Conservation (phyloP, 2,113 vertebrate species). For the Dasyprocta punctata region DNA sequence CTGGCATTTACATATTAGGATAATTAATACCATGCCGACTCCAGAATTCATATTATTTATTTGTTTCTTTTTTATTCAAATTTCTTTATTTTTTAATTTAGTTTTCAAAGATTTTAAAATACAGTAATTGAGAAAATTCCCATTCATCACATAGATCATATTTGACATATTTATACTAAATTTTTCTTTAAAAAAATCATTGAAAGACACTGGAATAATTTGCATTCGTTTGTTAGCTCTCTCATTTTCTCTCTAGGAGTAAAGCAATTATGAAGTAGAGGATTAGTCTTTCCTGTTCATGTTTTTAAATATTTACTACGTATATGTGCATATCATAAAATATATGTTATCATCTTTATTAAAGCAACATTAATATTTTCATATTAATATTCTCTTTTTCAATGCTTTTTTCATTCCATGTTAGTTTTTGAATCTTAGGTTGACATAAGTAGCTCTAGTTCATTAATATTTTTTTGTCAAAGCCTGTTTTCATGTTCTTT, state of each 20-base stretch:
- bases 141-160: neutral
- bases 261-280: neutral
- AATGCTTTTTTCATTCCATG: neutral
- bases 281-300: neutral
- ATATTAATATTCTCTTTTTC: neutral
- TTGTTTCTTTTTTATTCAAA: neutral
- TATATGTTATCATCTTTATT: neutral
- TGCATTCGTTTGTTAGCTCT: neutral
- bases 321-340: neutral
- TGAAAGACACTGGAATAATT: neutral
- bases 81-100: neutral
- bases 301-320: neutral
- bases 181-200: neutral
- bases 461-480: neutral
- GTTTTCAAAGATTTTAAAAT: neutral
- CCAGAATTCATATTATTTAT: neutral
- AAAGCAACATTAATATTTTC: neutral
- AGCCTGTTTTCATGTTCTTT: neutral
- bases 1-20: neutral
- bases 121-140: neutral
- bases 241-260: neutral
- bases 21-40: neutral
- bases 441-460: neutral
- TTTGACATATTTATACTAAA: neutral
- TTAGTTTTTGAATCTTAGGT: neutral